Conservation (phyloP, 2,113 vertebrate genomes). For the Pseudois nayaur region DNA sequence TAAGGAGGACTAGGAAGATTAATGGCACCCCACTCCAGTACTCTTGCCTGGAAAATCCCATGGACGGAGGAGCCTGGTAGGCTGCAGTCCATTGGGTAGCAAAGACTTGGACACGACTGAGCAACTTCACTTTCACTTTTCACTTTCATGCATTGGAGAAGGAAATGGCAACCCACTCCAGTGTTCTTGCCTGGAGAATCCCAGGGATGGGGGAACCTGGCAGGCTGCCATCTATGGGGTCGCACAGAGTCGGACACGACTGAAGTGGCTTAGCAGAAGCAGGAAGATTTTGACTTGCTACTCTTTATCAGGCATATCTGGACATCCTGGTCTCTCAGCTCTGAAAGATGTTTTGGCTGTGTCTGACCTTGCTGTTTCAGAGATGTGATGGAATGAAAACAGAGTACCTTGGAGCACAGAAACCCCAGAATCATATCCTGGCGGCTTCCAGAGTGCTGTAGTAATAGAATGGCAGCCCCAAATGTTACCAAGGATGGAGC, state of each 20-base stretch:
- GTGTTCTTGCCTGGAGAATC: too few species aligned
- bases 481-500: neutral
- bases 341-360: neutral
- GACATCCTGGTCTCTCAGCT: neutral
- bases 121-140: too few species aligned
- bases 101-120: accelerated
- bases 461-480: neutral
- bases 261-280: too few species aligned
- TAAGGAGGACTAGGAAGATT: neutral
- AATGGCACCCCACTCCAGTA: too few species aligned
- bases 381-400: neutral
- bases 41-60: too few species aligned
- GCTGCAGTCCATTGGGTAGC: too few species aligned
- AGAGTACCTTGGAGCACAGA: neutral
- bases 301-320: neutral
- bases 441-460: neutral
- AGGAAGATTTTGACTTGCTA: neutral
- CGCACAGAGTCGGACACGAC: accelerated
- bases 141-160: too few species aligned
- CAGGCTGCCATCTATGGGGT: accelerated
- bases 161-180: too few species aligned
- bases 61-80: too few species aligned
- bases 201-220: accelerated
- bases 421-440: neutral
- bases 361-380: neutral